Evolutionary conservation across 2,113 vertebrate species (phyloP).

Genomic region (Cololabis saira): DNA sequence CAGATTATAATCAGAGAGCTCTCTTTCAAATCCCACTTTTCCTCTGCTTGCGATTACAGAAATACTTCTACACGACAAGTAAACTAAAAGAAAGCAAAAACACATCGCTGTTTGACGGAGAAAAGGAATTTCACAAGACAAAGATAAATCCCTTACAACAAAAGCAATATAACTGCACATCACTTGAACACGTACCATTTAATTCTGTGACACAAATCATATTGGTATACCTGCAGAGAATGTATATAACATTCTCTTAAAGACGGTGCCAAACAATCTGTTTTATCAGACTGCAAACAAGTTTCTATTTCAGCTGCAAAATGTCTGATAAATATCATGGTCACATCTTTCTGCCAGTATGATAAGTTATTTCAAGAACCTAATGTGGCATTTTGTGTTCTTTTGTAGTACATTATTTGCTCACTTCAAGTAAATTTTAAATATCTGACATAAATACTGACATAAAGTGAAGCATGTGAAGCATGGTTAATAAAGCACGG

Average conservation of each 20-base stretch:
- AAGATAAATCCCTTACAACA: slow-evolving; percentile 15
- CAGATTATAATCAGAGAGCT: slow-evolving; percentile 59
- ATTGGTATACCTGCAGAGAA: not conserved
- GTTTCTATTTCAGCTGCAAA: too few relatives aligned
- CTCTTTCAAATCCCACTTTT: slow-evolving; percentile 54
- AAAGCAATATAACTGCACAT: slow-evolving; percentile 23
- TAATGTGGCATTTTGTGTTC: not conserved
- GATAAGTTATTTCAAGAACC: not conserved
- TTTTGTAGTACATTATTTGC: not conserved
- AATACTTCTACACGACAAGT: slow-evolving; percentile 44
- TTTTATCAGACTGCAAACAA: not conserved
- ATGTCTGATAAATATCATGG: not conserved
- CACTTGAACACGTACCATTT: slow-evolving; percentile 3
- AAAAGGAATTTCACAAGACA: slow-evolving; percentile 38
- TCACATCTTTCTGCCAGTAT: not conserved
- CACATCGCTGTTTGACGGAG: slow-evolving; percentile 19
- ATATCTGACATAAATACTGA: not conserved
- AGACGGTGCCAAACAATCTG: slow-evolving; percentile 5
- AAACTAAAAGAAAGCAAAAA: slow-evolving; percentile 39
- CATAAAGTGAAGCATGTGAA: too few relatives aligned
- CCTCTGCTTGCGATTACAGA: slow-evolving; percentile 42
- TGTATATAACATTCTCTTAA: not conserved
- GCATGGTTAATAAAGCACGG: not conserved
- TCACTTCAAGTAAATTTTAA: too few relatives aligned
- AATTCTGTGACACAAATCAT: slow-evolving; percentile 13